Conservation (phyloP, 2,888 invertebrate genomes). For the Watsonalla cultraria region DNA sequence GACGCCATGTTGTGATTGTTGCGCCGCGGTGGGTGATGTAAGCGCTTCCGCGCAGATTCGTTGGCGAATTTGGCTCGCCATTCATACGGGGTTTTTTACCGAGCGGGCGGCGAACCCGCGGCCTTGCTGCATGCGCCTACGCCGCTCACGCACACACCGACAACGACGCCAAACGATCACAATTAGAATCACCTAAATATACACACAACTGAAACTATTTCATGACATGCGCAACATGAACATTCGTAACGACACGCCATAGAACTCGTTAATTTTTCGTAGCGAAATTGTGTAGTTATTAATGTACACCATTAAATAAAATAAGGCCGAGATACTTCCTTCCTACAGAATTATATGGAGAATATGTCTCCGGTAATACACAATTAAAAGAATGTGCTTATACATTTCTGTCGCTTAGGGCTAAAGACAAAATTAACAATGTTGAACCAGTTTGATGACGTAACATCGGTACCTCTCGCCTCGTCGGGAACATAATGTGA, state of each 20-base stretch:
- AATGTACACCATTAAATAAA: too few relatives aligned
- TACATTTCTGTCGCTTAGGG: too few relatives aligned
- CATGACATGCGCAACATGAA: constrained; percentile 14
- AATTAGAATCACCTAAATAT: constrained; percentile 51
- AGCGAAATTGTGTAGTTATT: too few relatives aligned
- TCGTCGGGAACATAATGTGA: constrained; percentile 14
- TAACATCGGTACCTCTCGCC: constrained; percentile 23
- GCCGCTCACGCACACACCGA: constrained; percentile 34
- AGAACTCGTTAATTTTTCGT: too few relatives aligned
- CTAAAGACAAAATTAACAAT: not conserved
- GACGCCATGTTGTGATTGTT: constrained; percentile 34
- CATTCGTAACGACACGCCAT: not conserved
- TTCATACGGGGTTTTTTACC: constrained; percentile 67
- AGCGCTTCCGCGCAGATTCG: constrained; percentile 52
- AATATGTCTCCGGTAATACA: too few relatives aligned
- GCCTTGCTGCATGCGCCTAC: constrained; percentile 64
- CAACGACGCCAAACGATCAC: constrained; percentile 42
- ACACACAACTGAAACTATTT: constrained; percentile 19
- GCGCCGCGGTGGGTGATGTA: constrained; percentile 50
- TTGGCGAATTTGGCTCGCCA: constrained; percentile 56
- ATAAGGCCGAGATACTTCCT: too few relatives aligned
- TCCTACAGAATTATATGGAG: too few relatives aligned
- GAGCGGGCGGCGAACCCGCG: constrained; percentile 63
- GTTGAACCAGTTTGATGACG: constrained; percentile 12
- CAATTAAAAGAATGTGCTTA: too few relatives aligned